Conservation (phyloP, 2,888 invertebrate genomes). For the Leptodirus hochenwartii region DNA sequence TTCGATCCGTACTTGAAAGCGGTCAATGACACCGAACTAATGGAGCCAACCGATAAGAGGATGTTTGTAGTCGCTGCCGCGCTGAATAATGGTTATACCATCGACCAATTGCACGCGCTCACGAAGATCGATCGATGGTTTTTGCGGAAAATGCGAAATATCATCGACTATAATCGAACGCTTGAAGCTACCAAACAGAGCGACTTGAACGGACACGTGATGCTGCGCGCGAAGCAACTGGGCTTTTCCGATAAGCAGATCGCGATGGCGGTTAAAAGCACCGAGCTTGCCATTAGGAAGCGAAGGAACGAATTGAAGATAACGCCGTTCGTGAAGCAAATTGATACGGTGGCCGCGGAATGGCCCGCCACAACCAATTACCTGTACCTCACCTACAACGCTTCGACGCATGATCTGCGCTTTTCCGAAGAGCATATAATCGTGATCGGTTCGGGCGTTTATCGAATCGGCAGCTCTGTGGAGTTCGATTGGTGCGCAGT, state of each 20-base stretch:
- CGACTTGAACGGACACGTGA: conserved; percentile 35
- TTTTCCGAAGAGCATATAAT: conserved; percentile 65
- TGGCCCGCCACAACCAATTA: conserved; percentile 99
- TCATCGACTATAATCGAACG: conserved; percentile 51
- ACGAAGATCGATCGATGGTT: conserved; percentile 98
- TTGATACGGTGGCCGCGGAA: conserved; percentile 98
- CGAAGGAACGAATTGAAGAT: conserved; percentile 58
- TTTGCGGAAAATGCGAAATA: conserved; percentile 82
- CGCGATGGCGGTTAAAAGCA: conserved; percentile 68
- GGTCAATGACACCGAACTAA: conserved; percentile 67
- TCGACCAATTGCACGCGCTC: conserved; percentile 73
- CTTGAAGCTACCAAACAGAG: conserved; percentile 47
- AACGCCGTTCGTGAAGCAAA: conserved; percentile 83
- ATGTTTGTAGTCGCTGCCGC: conserved; percentile 95
- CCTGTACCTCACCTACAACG: conserved; percentile 95
- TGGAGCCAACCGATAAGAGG: conserved; percentile 89
- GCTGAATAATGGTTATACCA: conserved; percentile 57
- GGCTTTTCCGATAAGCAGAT: conserved; percentile 98
- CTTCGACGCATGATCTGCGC: conserved; percentile 58
- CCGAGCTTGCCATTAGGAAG: conserved; percentile 67
- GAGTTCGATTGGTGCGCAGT: conserved; percentile 99
- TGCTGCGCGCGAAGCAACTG: conserved; percentile 73
- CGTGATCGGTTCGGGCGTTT: conserved; percentile 91
- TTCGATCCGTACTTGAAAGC: conserved; percentile 77
- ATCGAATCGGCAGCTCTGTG: conserved; percentile 95